Evolutionary conservation across 2,888 invertebrate species (phyloP).

Genomic region (Gisinianus flammeolus): DNA sequence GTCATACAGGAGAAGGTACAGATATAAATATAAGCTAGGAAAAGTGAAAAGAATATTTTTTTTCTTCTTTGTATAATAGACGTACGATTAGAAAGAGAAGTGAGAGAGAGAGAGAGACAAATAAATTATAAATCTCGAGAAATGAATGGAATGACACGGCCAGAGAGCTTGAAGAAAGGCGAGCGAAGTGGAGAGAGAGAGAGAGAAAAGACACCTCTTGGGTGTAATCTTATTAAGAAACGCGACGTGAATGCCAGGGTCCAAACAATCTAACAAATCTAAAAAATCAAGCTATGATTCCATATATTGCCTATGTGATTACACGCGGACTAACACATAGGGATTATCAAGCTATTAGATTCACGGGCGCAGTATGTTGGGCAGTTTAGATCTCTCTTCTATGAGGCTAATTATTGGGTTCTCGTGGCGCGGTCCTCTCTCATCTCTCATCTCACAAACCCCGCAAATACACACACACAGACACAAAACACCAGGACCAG

Average conservation of each 20-base stretch:
- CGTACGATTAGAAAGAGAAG: no score
- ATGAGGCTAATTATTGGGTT: constrained; percentile 32
- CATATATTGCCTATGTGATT: not conserved
- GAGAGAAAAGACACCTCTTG: constrained; percentile 28
- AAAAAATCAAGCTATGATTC: not conserved
- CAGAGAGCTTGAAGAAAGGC: constrained; percentile 24
- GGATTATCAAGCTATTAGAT: not conserved
- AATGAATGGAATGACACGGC: constrained; percentile 36
- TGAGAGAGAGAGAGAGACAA: constrained; percentile 14
- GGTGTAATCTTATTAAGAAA: constrained; percentile 36
- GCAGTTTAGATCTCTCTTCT: constrained; percentile 1
- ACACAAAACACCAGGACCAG: constrained; percentile 2
- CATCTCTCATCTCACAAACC: constrained; percentile 15
- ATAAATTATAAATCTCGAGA: constrained; percentile 35
- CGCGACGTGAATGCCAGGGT: constrained; percentile 30
- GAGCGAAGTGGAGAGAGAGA: constrained; percentile 7
- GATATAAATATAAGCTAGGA: no score
- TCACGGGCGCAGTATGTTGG: not conserved
- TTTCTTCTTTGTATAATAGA: constrained; percentile 5
- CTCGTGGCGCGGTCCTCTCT: constrained; percentile 21
- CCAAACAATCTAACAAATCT: constrained; percentile 2
- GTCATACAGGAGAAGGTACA: not conserved
- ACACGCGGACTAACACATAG: not conserved
- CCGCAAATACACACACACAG: constrained; percentile 22
- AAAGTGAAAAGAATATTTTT: not conserved